Evolutionary conservation across 2,888 invertebrate genomes (phyloP), one percentile per base, ranked within the genome.

Genomic region (Synanthedon andrenaeformis): DNA sequence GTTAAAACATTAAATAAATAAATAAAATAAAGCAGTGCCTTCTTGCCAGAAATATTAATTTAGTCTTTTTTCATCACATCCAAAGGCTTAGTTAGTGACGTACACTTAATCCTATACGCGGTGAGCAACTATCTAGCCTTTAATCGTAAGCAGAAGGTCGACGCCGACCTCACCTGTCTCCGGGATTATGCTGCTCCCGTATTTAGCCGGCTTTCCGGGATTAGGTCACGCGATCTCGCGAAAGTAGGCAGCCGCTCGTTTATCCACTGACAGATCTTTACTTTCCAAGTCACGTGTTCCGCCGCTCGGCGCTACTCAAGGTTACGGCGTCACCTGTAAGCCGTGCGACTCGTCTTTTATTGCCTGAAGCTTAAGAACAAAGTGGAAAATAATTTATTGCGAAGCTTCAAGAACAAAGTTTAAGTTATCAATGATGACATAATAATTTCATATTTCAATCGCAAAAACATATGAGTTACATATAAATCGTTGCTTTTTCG

Each of bases 131-230:
- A 67, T 67, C 69, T 56, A 55, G 58, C 59, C 57, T 56, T 56
- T 66, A 65, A 68, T 65, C 60, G 52, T 55, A 55, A 63, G 59
- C 62, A 58, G 57, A 54, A 62, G 63, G 58, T 59, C 62, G 57
- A 35, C 35, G 57, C 57, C 49, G 23, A 19, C 56, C 60, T 67
- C 67, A 74, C 74, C 72, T 72, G 70, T 62, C 67, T 60, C 62
- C 28, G 28, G 51, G 51, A 51, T 51, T 51, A 51, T 51, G 28
- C 51, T 35, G 41, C 19, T 49, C 51, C 35, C 41, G 51, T 66
- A 61, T 68, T 72, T 67, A 70, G 69, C 64, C 64, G 65, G 70
- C 66, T 74, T 72, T 72, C 10, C 51, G 60, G 70, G 72, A 72
- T 78, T 74, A 75, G 54, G 54, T 55, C 55, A 55, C 60, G 59